Conservation (phyloP, 2,113 vertebrate species). For the Mormyrus iriodes region DNA sequence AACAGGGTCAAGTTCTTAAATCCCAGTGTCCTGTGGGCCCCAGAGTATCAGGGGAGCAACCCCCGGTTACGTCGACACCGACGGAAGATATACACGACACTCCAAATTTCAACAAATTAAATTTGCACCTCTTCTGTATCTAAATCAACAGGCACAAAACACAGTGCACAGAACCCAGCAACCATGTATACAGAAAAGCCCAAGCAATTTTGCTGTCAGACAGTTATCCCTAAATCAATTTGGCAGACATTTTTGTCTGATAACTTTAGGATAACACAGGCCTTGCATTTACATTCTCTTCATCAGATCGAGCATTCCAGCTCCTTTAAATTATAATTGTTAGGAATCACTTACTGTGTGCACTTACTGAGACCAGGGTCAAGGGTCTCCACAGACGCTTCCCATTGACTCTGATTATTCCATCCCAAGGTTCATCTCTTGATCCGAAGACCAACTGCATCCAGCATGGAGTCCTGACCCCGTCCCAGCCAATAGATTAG, state of each 20-base stretch:
- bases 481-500: neutral
- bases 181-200: too few species aligned
- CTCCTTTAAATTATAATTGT: neutral
- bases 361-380: neutral
- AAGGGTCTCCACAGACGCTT: neutral
- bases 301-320: neutral
- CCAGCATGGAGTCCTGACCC: too few species aligned
- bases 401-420: neutral
- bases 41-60: too few species aligned
- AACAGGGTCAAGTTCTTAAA: too few species aligned
- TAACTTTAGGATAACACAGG: neutral
- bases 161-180: too few species aligned
- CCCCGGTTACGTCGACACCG: too few species aligned
- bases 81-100: too few species aligned
- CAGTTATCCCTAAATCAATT: neutral
- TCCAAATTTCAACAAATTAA: too few species aligned
- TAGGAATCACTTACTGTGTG: neutral
- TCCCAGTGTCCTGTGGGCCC: too few species aligned
- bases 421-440: neutral
- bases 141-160: too few species aligned
- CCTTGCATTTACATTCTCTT: neutral
- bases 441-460: neutral
- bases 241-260: neutral
- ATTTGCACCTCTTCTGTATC: too few species aligned
- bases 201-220: neutral